Conservation (phyloP, 2,797 vertebrate genomes). For the Alauda arvensis region DNA sequence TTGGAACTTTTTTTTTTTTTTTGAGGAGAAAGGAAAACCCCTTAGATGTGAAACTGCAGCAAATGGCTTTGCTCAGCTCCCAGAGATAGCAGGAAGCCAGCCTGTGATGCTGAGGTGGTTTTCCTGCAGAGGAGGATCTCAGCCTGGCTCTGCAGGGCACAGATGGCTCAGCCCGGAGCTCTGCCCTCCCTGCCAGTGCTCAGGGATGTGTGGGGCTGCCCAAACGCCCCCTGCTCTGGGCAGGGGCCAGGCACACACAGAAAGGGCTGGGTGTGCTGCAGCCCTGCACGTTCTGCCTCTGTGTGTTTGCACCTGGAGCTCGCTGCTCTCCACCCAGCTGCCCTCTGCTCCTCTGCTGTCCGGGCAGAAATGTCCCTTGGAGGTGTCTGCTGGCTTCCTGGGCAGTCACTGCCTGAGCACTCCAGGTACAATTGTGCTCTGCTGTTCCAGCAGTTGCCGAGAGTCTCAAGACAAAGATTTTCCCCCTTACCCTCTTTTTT, state of each 20-base stretch:
- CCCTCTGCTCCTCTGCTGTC: background rate
- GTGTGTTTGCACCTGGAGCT: background rate
- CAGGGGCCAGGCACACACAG: too few species aligned
- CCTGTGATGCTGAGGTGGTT: background rate
- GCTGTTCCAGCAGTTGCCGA: background rate
- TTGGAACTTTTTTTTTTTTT: background rate
- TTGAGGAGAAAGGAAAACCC: background rate
- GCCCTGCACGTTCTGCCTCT: fast-evolving
- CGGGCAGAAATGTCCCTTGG: background rate
- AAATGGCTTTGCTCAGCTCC: background rate
- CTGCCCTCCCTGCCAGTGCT: background rate
- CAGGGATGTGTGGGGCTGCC: background rate
- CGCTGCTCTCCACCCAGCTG: background rate
- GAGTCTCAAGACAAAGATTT: background rate
- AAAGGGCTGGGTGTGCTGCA: background rate
- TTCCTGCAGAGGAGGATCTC: background rate
- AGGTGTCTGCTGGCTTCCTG: background rate
- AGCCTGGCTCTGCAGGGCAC: background rate
- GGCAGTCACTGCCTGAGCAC: background rate
- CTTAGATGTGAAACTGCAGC: background rate
- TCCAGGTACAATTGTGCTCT: background rate
- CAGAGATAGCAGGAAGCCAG: background rate
- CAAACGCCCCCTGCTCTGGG: background rate
- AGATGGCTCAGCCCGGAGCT: background rate
- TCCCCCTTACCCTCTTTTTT: background rate